Conservation (phyloP, 1,140 invertebrate species). For the Cyclargus thomasi region DNA sequence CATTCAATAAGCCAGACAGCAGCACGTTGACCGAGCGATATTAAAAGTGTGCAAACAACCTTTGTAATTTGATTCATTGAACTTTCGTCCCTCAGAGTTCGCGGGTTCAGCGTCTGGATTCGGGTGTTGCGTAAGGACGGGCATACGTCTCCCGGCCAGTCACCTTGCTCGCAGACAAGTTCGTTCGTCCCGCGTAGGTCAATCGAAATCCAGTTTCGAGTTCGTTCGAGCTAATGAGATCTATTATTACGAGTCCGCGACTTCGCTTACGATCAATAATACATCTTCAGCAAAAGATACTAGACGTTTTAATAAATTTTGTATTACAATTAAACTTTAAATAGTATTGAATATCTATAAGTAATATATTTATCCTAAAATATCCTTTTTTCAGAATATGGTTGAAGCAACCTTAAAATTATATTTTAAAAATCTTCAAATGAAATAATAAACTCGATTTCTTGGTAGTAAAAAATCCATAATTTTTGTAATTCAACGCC, state of each 20-base stretch:
- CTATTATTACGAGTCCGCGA: background rate
- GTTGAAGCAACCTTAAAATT: background rate
- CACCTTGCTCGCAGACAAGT: conserved; percentile 46
- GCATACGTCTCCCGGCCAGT: conserved; percentile 42
- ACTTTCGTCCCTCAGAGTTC: conserved; percentile 20
- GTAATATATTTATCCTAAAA: too few species aligned
- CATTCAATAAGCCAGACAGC: background rate
- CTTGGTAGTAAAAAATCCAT: background rate
- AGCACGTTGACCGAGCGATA: background rate
- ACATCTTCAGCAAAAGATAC: too few species aligned
- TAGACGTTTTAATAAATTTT: too few species aligned
- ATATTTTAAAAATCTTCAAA: background rate
- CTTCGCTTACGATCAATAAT: too few species aligned
- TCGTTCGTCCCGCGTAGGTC: conserved; percentile 40
- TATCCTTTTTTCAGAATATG: too few species aligned
- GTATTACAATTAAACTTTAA: too few species aligned
- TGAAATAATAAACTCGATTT: background rate
- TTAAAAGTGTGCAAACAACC: conserved; percentile 16
- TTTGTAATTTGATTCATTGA: background rate
- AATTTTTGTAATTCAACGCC: background rate
- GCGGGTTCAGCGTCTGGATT: conserved; percentile 30
- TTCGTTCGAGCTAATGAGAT: background rate
- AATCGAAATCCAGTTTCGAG: conserved; percentile 21
- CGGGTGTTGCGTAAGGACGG: conserved; percentile 48
- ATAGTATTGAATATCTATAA: too few species aligned